Evolutionary conservation across 1,140 invertebrate species (phyloP), one percentile per base, ranked within the genome.

Genomic region (Solenopsis invicta): DNA sequence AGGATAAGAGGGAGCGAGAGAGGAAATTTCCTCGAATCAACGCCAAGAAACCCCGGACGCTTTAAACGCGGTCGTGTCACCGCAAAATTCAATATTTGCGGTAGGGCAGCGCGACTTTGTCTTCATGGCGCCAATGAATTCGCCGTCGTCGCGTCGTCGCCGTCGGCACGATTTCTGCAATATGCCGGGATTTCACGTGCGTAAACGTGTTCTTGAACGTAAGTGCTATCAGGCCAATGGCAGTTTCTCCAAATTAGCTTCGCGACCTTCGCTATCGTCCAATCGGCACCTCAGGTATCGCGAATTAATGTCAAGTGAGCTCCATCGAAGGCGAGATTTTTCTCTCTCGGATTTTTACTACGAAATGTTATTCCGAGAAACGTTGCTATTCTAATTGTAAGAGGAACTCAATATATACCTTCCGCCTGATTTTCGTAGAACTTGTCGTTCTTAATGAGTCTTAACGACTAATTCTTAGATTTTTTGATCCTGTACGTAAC

Each of bases 31-130:
- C 16, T 75, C 80, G 80, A 84, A 84, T 84, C 69, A 56, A 12
- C 45, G 54, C 8, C n/a, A 61, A 66, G 59, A 24, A 34, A 16
- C 18, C 59, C 16, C 9, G 64, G 37, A 54, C 66, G 52, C 18
- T 45, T 81, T 59, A 75, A 59, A 56, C 52, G 54, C 71, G 80
- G 71, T 61, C 56, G 66, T 89, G 72, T 88, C 78, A 64, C 72
- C 77, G 88, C 50, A 85, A 78, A 75, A 89, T 88, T 89, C 75
- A 89, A 89, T 89, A 88, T 89, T 89, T 89, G 87, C 88, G 50
- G 37, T 37, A 56, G 41, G 18, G 48, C 10, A 48, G 21, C 80
- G 54, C 80, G 24, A 41, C 45, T 80, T 80, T 72, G 54, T 16
- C 52, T 48, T 88, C 64, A 4, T 88, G 87, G 75, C 87, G 87